Conservation (phyloP, 2,797 vertebrate species). For the Fistularia tabacaria region DNA sequence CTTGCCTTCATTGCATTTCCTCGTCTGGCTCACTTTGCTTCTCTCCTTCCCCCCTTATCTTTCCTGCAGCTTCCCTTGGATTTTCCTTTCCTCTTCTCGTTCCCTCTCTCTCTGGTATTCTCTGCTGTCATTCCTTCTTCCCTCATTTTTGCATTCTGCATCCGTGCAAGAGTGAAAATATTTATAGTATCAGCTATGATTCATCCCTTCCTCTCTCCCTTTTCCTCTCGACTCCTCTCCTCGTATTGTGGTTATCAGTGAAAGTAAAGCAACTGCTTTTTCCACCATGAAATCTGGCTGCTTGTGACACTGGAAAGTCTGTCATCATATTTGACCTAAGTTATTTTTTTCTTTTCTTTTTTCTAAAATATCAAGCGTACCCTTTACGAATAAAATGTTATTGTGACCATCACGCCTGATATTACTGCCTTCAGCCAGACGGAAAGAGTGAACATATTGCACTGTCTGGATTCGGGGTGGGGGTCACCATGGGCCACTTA, state of each 20-base stretch:
- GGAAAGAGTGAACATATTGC: too few species aligned
- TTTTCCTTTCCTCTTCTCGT: neutral
- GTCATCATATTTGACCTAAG: neutral
- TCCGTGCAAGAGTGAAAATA: slow-evolving; percentile 36
- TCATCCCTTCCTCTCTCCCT: slow-evolving; percentile 14
- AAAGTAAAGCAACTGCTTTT: too few species aligned
- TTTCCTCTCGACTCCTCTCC: too few species aligned
- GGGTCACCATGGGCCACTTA: too few species aligned
- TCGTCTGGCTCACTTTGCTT: neutral
- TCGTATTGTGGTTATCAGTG: too few species aligned
- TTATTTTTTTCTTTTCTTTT: neutral
- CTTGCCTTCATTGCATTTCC: neutral
- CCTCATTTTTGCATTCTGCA: slow-evolving; percentile 7
- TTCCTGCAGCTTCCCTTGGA: neutral
- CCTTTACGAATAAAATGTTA: too few species aligned
- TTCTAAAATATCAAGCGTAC: too few species aligned
- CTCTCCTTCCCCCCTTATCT: neutral
- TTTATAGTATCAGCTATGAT: slow-evolving; percentile 37
- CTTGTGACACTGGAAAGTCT: neutral
- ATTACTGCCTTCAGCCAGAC: too few species aligned
- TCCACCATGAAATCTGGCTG: too few species aligned
- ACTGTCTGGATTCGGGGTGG: too few species aligned
- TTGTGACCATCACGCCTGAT: too few species aligned
- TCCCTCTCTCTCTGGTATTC: neutral
- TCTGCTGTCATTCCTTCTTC: neutral